These are phyloP conservation scores for Phyllotis vaccarum DNA, from an alignment of 2,797 vertebrate genomes.

Conservation along the genomic window DNA sequence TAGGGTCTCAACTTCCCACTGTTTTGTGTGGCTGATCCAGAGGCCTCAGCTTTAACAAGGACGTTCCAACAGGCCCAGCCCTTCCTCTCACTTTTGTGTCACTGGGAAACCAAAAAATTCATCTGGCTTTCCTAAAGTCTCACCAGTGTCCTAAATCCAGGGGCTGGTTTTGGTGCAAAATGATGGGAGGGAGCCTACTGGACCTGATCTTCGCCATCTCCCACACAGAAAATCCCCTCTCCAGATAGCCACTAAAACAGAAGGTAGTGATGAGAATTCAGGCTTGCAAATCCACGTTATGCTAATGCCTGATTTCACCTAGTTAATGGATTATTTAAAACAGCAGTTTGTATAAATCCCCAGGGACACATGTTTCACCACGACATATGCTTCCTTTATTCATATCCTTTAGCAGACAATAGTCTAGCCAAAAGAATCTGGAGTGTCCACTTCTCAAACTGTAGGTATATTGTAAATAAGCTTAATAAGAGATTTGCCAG, in stretches of 20 bases:
- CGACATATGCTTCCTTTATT: not conserved
- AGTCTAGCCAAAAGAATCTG: conserved; percentile 17
- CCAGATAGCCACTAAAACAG: conserved; percentile 20
- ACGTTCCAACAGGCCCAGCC: not conserved
- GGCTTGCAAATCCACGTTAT: conserved; percentile 52
- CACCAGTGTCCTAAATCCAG: conserved; percentile 8
- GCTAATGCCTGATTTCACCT: conserved; percentile 52
- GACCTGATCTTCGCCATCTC: not conserved
- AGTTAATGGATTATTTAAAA: conserved; percentile 65
- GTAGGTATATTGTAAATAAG: conserved; percentile 44
- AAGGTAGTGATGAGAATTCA: conserved; percentile 39
- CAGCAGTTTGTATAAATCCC: conserved; percentile 55
- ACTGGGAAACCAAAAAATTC: not conserved
- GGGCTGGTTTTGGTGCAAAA: not conserved
- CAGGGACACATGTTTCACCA: conserved; percentile 30
- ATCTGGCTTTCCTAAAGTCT: conserved; percentile 40
- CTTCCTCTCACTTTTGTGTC: conserved; percentile 4
- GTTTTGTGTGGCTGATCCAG: not conserved
- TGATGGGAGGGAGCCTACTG: accelerated
- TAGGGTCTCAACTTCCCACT: not conserved
- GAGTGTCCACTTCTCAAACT: conserved; percentile 3
- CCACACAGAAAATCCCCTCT: conserved; percentile 17
- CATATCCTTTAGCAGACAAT: conserved; percentile 14
- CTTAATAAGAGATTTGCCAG: not conserved
- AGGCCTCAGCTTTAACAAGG: not conserved